Evolutionary conservation across 1,140 invertebrate genomes (phyloP).

Genomic region (Drosophila truncata): DNA sequence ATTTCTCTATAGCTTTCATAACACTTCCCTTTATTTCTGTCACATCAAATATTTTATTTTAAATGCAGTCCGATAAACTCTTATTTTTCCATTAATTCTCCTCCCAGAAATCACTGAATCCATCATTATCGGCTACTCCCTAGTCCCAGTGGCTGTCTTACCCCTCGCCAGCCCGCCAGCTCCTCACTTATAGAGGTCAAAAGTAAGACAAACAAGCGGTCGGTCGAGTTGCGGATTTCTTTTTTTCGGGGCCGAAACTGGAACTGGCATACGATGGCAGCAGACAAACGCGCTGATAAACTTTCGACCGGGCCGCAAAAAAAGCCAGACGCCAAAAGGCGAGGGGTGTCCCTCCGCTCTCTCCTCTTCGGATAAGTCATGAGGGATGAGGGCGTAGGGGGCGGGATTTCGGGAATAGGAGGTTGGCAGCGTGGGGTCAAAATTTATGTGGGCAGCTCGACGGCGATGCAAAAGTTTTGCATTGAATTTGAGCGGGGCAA

Average conservation of each 20-base stretch:
- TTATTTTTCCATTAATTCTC: not conserved
- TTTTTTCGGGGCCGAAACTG: slow-evolving; percentile 31
- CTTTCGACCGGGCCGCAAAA: slow-evolving; percentile 63
- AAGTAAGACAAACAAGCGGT: slow-evolving; percentile 83
- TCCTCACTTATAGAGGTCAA: slow-evolving; percentile 76
- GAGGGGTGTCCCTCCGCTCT: not conserved
- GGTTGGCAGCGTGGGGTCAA: slow-evolving; percentile 17
- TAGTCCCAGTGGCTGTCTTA: slow-evolving; percentile 5
- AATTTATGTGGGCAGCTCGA: slow-evolving; percentile 78
- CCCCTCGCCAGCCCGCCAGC: slow-evolving; percentile 18
- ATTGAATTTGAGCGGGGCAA: slow-evolving; percentile 81
- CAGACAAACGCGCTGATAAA: slow-evolving; percentile 77
- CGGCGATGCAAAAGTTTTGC: slow-evolving; percentile 79
- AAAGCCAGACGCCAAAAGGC: slow-evolving; percentile 37
- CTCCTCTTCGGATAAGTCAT: not conserved
- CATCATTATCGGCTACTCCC: slow-evolving; percentile 68
- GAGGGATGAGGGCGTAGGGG: not conserved
- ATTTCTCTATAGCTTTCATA: not conserved
- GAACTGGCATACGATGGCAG: slow-evolving; percentile 48
- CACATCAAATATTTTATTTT: not conserved
- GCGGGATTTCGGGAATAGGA: not conserved
- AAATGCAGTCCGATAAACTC: too few species aligned
- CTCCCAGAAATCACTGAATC: slow-evolving; percentile 36
- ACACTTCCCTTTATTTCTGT: not conserved
- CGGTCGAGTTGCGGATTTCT: slow-evolving; percentile 52